These are phyloP conservation scores for Rhipidura dahli DNA, from an alignment of 2,113 vertebrate species.

Conservation along the genomic window DNA sequence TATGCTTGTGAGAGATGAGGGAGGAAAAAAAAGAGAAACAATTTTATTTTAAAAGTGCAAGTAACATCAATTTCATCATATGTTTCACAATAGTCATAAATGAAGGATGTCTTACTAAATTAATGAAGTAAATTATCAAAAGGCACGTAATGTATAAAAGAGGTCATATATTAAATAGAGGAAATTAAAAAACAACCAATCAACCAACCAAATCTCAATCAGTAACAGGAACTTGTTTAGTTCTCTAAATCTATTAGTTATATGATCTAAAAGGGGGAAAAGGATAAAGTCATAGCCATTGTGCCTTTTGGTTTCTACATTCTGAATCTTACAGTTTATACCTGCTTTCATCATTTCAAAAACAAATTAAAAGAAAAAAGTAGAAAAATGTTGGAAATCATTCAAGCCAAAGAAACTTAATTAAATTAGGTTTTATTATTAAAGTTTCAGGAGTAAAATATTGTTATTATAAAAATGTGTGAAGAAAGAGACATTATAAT, in stretches of 20 bases:
- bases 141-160: neutral
- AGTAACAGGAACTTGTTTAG: neutral
- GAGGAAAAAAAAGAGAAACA: fast-evolving
- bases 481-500: neutral
- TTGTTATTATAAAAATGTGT: neutral
- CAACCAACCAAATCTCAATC: neutral
- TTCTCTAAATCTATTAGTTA: neutral
- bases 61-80: neutral
- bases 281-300: neutral
- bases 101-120: neutral
- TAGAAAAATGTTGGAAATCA: neutral
- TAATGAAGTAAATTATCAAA: neutral
- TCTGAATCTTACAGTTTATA: neutral
- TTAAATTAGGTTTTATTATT: neutral
- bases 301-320: neutral
- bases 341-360: neutral
- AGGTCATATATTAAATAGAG: neutral
- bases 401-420: neutral
- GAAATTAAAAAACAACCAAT: neutral
- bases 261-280: neutral
- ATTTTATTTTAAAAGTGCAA: neutral
- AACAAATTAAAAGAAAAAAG: neutral
- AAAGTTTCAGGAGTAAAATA: neutral
- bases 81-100: neutral
- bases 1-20: neutral